Evolutionary conservation across 2,888 invertebrate genomes (phyloP), one percentile per base, ranked within the genome.

Genomic region (Prosopocoilus inquinatus): DNA sequence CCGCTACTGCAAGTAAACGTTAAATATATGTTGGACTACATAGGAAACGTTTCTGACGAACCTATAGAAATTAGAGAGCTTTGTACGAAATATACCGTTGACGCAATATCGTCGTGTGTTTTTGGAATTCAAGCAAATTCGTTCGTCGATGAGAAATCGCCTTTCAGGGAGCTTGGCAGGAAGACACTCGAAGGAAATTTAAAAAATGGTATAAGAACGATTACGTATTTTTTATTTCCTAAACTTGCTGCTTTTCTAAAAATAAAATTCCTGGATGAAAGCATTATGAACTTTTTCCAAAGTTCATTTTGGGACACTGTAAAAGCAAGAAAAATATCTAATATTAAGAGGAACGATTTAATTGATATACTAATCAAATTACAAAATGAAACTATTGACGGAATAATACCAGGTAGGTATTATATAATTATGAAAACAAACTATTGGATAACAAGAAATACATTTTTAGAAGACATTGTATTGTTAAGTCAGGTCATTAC

Each of bases 401-500:
- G 75, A 54, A 58, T 54, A 16, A 55, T 62, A 33, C 58, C 60
- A 51, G 53, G 55, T 47, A 64, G n/a, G n/a, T n/a, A n/a, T n/a
- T n/a, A n/a, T n/a, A 67, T 67, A 62, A 13, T 70, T 70, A 13
- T 3, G n/a, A 11, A 43, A 28, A 38, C 38, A 15, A n/a, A 12
- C 3, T 48, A 4, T 5, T 28, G 3, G 3, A 12, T 48, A 36
- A 39, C 12, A 34, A 35, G 34, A 34, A 36, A n/a, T 32, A 38
- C 15, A 15, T 44, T 32, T 47, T 28, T 43, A 82, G 82, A 81
- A 2, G 79, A 82, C 60, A 80, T 81, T 75, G 78, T 79, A 55
- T 80, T 82, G 68, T 79, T 81, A 34, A 82, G 83, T 0, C 83
- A 84, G 51, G 81, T 81, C 1, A 80, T 82, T 63, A 80, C 83